Percentiles rank a stretch among this genome's conserved stretches.
Evolutionary conservation across 2,113 vertebrate genomes (phyloP).

Genomic region (Lasiurus cinereus): DNA sequence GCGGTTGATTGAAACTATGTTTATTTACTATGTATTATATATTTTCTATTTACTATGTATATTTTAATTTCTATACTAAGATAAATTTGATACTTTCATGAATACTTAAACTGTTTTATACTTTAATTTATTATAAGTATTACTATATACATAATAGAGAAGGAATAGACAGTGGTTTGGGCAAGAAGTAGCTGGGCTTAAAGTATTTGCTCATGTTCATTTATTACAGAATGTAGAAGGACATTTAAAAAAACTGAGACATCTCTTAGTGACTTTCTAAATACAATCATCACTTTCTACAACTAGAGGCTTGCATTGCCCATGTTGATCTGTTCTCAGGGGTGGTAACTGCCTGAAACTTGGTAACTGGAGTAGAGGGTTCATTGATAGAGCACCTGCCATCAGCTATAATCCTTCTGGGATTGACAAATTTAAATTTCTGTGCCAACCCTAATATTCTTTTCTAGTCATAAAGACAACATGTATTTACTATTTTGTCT

Average conservation of each 20-base stretch:
- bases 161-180: not conserved
- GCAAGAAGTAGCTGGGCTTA: not conserved
- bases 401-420: fast-evolving
- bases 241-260: not conserved
- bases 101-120: not conserved
- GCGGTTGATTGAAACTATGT: not conserved
- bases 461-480: not conserved
- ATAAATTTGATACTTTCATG: not conserved
- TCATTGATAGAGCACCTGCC: too few relatives aligned
- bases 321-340: not conserved
- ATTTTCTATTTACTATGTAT: not conserved
- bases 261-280: not conserved
- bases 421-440: not conserved
- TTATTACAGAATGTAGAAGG: not conserved
- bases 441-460: not conserved
- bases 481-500: not conserved
- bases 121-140: not conserved
- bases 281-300: not conserved
- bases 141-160: not conserved
- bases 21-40: not conserved
- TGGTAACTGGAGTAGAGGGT: not conserved
- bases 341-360: too few relatives aligned
- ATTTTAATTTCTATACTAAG: not conserved
- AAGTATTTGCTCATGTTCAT: not conserved
- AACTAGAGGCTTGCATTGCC: not conserved